A percentile compares a stretch with the other conserved stretches of the same genome.
phyloP scores from a whole-genome alignment of 2,888 invertebrate species.

The Phyllotreta striolata region DNA sequence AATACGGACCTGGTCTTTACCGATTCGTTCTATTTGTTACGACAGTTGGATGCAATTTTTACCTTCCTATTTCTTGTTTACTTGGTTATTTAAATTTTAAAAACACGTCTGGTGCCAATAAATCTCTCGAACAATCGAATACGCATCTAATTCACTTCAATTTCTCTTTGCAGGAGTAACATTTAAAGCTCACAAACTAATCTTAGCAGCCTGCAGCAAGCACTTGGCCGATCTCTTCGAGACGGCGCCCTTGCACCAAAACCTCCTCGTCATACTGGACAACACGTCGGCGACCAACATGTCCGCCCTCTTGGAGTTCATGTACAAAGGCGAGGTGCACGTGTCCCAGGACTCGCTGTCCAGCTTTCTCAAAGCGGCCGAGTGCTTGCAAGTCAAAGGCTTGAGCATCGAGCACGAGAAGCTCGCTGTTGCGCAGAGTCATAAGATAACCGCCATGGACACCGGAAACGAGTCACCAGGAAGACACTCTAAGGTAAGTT shows the following conservation, averaged over 20 bases:
- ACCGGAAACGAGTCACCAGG: slow-evolving; percentile 57
- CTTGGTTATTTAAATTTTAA: no score
- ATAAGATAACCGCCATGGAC: slow-evolving; percentile 52
- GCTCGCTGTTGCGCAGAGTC: slow-evolving; percentile 67
- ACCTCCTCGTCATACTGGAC: slow-evolving; percentile 87
- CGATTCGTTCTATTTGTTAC: no score
- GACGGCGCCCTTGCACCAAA: slow-evolving; percentile 81
- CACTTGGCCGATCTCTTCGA: slow-evolving; percentile 92
- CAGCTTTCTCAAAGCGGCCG: slow-evolving; percentile 90
- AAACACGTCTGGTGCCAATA: no score
- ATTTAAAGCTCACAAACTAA: slow-evolving; percentile 90
- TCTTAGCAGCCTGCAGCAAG: slow-evolving; percentile 91
- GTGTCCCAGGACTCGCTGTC: slow-evolving; percentile 91
- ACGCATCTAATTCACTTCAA: background rate
- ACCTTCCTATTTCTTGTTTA: no score
- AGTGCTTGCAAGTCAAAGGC: slow-evolving; percentile 86
- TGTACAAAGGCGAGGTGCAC: slow-evolving; percentile 95
- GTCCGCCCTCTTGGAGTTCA: slow-evolving; percentile 90
- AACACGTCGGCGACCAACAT: slow-evolving; percentile 90
- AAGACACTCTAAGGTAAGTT: slow-evolving; percentile 53
- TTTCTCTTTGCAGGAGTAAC: slow-evolving; percentile 75
- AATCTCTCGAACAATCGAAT: no score
- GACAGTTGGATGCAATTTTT: no score
- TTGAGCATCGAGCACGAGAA: slow-evolving; percentile 79
- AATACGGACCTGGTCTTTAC: no score